Percentiles rank a stretch among this genome's conserved stretches.
Evolutionary conservation across 2,888 invertebrate species (phyloP).

Genomic region (Polydrusus pterygomalis): DNA sequence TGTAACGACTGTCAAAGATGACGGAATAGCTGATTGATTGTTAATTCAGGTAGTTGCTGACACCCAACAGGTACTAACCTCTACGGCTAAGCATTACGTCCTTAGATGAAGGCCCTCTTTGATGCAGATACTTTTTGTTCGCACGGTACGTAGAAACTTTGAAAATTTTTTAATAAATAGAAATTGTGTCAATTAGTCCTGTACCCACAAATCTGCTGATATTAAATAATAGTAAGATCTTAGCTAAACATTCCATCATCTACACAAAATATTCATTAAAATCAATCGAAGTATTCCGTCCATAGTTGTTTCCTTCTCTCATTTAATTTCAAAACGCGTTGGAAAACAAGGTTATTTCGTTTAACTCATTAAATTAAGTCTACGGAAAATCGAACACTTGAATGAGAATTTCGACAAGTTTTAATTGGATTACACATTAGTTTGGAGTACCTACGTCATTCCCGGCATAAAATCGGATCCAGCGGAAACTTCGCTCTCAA

Average conservation of each 20-base stretch:
- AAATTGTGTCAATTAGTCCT: too few relatives aligned
- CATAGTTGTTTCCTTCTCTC: slow-evolving; percentile 40
- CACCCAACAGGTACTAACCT: too few relatives aligned
- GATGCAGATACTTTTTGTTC: too few relatives aligned
- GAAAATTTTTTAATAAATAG: too few relatives aligned
- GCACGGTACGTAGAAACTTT: too few relatives aligned
- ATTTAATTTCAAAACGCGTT: slow-evolving; percentile 38
- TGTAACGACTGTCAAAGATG: too few relatives aligned
- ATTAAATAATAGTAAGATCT: too few relatives aligned
- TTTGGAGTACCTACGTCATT: slow-evolving; percentile 45
- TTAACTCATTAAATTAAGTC: slow-evolving; percentile 55
- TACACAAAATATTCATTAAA: slow-evolving; percentile 38
- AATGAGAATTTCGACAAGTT: slow-evolving; percentile 47
- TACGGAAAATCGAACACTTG: slow-evolving; percentile 53
- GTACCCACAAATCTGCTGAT: too few relatives aligned
- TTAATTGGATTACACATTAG: slow-evolving; percentile 54
- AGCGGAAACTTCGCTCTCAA: neutral
- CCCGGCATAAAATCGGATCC: slow-evolving; percentile 31
- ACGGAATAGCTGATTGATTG: too few relatives aligned
- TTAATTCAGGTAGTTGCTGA: too few relatives aligned
- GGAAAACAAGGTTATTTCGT: slow-evolving; percentile 53
- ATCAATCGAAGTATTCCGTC: slow-evolving; percentile 34
- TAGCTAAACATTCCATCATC: neutral
- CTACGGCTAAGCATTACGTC: too few relatives aligned
- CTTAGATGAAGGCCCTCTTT: too few relatives aligned